Evolutionary conservation across 2,113 vertebrate genomes (phyloP).

Genomic region (Psophia crepitans): DNA sequence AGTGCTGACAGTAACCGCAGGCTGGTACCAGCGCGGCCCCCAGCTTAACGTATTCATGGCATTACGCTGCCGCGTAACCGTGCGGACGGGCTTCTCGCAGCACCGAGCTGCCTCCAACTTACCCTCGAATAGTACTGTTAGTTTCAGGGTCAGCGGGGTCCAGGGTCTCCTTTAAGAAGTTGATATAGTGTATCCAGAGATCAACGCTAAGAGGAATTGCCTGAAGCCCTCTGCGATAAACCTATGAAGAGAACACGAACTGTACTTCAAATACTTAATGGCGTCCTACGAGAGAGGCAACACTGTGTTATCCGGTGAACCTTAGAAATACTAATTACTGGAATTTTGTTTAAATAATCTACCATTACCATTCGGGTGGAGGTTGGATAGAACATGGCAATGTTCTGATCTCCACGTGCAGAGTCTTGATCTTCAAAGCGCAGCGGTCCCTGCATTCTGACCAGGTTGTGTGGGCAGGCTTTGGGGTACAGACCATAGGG

Average conservation of each 20-base stretch:
- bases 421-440: constrained; percentile 89
- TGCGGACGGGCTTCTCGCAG: accelerated
- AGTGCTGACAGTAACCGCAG: not conserved
- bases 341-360: constrained; percentile 91
- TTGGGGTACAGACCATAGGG: constrained; percentile 90
- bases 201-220: constrained; percentile 98
- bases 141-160: constrained; percentile 87
- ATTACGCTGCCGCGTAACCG: accelerated
- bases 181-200: constrained; percentile 97
- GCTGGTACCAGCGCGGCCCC: accelerated
- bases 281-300: constrained; percentile 78
- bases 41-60: accelerated
- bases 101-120: constrained; percentile 49
- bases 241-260: constrained; percentile 81
- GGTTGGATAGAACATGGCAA: constrained; percentile 90
- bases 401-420: constrained; percentile 89
- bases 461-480: constrained; percentile 87
- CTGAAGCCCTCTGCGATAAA: constrained; percentile 94
- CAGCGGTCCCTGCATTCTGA: constrained; percentile 88
- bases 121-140: constrained; percentile 88
- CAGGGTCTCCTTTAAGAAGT: constrained; percentile 93
- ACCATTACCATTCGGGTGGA: constrained; percentile 90
- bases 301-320: constrained; percentile 84
- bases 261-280: constrained; percentile 72
- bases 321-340: constrained; percentile 83